These are phyloP conservation scores for Ophiothrix spiculata DNA, from an alignment of 35 echinoderm and acorn worm genomes.

Conservation along the genomic window DNA sequence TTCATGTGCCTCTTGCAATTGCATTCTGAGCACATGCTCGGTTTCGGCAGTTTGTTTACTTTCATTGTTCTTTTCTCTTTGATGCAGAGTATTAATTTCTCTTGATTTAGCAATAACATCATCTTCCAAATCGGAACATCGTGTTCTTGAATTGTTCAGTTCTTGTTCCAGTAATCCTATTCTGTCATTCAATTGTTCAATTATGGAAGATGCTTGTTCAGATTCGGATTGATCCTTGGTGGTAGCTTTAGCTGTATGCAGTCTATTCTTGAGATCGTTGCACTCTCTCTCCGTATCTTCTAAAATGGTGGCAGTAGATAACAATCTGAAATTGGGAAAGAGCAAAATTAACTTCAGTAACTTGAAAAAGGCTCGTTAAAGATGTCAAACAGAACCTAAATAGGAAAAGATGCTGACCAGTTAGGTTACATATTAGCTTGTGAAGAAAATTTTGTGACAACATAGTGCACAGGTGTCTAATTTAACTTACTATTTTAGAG, in stretches of 20 bases:
- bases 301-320: conserved; percentile 3
- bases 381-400: too few species aligned
- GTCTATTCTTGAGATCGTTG: conserved; percentile 50
- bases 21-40: not conserved
- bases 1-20: conserved; percentile 28
- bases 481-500: too few species aligned
- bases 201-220: conserved; percentile 45
- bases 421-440: too few species aligned
- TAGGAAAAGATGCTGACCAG: too few species aligned
- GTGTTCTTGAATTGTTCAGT: conserved; percentile 33
- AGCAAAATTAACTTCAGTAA: too few species aligned
- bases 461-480: too few species aligned
- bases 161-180: conserved; percentile 75
- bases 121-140: conserved; percentile 31
- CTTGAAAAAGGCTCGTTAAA: too few species aligned
- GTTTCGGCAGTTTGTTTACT: conserved; percentile 15
- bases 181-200: conserved; percentile 63
- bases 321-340: not conserved
- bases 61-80: conserved; percentile 45
- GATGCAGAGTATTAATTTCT: not conserved
- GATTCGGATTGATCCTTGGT: conserved; percentile 57
- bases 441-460: too few species aligned
- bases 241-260: conserved; percentile 45
- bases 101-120: conserved; percentile 16
- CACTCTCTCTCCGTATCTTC: conserved; percentile 37